These are phyloP conservation scores for Tetraneura akinire DNA, from an alignment of 1,140 invertebrate species.

Conservation along the genomic window DNA sequence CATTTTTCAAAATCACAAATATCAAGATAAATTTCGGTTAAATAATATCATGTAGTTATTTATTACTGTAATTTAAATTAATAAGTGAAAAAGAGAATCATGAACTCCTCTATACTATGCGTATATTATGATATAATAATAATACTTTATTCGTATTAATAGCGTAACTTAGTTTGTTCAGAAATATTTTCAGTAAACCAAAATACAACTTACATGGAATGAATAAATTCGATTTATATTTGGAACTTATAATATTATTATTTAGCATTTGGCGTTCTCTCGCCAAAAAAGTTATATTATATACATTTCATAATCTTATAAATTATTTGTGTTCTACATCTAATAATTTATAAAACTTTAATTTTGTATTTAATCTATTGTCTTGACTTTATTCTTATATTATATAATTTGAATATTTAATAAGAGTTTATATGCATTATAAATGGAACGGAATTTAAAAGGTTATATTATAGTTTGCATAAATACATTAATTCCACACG, in stretches of 20 bases:
- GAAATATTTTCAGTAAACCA: constrained; percentile 2
- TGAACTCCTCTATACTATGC: too few species aligned
- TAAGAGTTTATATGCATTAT: not conserved
- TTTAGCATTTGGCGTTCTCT: not conserved
- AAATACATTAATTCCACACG: not conserved
- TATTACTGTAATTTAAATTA: not conserved
- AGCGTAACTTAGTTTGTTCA: not conserved
- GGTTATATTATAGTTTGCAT: not conserved
- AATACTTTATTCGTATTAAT: too few species aligned
- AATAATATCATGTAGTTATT: too few species aligned
- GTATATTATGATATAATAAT: too few species aligned
- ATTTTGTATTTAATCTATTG: constrained; percentile 15
- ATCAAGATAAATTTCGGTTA: too few species aligned
- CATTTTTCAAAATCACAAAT: too few species aligned
- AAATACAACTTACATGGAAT: not conserved
- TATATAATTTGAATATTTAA: constrained; percentile 6
- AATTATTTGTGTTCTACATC: not conserved
- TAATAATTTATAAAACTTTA: constrained; percentile 4
- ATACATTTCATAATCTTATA: constrained; percentile 10
- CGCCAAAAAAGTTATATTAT: constrained; percentile 13
- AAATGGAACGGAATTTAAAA: not conserved
- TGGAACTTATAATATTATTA: not conserved
- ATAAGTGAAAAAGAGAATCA: not conserved
- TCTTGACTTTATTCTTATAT: not conserved
- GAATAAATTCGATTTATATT: constrained; percentile 13